A percentile compares a stretch with the other conserved stretches of the same genome.
Evolutionary conservation across 2,888 invertebrate species (phyloP).

Genomic region (Eremobia ochroleuca): DNA sequence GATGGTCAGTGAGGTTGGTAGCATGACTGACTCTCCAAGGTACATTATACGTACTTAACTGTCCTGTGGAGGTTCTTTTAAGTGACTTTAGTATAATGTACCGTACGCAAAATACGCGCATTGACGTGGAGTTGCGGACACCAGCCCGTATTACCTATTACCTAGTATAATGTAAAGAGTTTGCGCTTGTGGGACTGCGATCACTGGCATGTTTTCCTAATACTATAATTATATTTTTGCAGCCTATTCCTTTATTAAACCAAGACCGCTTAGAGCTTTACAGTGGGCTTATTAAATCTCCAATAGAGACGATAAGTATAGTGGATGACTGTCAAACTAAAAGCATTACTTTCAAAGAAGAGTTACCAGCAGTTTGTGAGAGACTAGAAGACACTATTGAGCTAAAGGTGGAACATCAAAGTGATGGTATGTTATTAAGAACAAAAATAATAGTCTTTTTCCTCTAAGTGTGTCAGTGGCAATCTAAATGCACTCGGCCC

Average conservation of each 20-base stretch:
- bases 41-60: no score
- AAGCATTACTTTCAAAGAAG: neutral
- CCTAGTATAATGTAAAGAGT: no score
- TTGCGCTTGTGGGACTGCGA: neutral
- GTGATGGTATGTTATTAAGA: no score
- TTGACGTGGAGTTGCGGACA: no score
- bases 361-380: neutral
- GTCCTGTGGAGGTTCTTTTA: neutral
- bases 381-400: neutral
- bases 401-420: no score
- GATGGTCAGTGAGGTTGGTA: neutral
- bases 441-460: no score
- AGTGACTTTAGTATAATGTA: neutral
- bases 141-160: no score
- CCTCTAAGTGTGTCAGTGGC: no score
- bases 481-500: no score
- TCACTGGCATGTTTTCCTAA: neutral
- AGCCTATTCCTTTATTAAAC: neutral
- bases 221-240: neutral
- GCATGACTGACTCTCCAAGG: neutral
- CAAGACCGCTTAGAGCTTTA: neutral
- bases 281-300: neutral
- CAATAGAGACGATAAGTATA: neutral
- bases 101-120: no score
- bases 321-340: neutral